A percentile compares a stretch with the other conserved stretches of the same genome.
These are phyloP conservation scores for Polietes domitor DNA, from an alignment of 2,888 invertebrate genomes.

Conservation along the genomic window DNA sequence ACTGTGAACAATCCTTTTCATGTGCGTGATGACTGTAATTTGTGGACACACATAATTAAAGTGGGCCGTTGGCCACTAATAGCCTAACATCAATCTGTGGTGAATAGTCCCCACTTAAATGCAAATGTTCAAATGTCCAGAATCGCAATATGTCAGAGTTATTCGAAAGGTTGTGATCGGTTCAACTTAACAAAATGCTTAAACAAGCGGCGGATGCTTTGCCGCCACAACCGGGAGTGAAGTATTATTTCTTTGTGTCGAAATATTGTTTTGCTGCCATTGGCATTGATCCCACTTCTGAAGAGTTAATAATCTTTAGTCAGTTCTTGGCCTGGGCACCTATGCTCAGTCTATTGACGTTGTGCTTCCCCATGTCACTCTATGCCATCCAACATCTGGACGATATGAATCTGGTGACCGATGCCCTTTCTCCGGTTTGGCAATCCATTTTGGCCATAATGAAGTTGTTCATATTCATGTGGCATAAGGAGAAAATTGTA, in stretches of 20 bases:
- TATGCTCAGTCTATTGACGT: background rate
- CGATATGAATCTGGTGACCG: slow-evolving; percentile 56
- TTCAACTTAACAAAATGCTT: no score
- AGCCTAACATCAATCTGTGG: no score
- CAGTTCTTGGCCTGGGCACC: slow-evolving; percentile 8
- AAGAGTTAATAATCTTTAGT: background rate
- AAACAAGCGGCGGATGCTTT: slow-evolving; percentile 1
- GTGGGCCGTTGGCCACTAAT: no score
- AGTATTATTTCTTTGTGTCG: slow-evolving; percentile 56
- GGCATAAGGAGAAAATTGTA: slow-evolving; percentile 56
- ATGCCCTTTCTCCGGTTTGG: slow-evolving; percentile 58
- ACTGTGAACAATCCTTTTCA: no score
- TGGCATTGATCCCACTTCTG: slow-evolving; percentile 32
- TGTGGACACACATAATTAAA: no score
- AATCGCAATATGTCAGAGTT: no score
- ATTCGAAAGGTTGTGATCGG: no score
- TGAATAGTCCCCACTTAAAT: no score
- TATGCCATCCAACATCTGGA: slow-evolving; percentile 51
- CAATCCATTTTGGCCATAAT: slow-evolving; percentile 46
- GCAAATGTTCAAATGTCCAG: no score
- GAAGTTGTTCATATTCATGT: slow-evolving; percentile 57
- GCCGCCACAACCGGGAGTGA: slow-evolving; percentile 1
- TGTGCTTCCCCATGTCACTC: slow-evolving; percentile 11
- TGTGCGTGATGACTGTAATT: no score
- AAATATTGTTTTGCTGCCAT: slow-evolving; percentile 44